These are phyloP conservation scores for Tetragnatha montana DNA, from an alignment of 2,888 invertebrate species.

Conservation along the genomic window DNA sequence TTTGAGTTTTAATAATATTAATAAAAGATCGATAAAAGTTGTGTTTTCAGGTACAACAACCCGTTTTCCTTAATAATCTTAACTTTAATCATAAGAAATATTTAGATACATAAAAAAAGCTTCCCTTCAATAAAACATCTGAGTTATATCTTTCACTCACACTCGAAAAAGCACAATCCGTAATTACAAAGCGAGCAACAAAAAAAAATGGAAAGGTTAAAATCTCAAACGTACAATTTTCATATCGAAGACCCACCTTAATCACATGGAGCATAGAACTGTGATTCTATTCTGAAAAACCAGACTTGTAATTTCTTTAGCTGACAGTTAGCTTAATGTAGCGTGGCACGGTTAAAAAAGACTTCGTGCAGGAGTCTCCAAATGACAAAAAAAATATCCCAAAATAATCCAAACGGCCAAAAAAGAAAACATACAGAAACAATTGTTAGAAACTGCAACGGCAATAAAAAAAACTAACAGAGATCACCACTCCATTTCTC, in stretches of 20 bases:
- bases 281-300: not conserved
- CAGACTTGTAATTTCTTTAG: conserved; percentile 4
- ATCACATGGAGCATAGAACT: not conserved
- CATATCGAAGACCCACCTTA: not conserved
- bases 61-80: too few relatives aligned
- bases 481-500: not conserved
- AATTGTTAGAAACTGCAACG: not conserved
- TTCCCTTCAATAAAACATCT: too few relatives aligned
- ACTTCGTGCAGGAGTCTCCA: not conserved
- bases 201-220: not conserved
- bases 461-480: not conserved
- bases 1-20: too few relatives aligned
- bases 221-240: not conserved
- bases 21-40: too few relatives aligned
- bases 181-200: too few relatives aligned
- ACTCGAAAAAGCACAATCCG: too few relatives aligned
- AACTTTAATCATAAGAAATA: too few relatives aligned
- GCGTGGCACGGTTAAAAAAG: conserved; percentile 29
- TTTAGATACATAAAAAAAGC: too few relatives aligned
- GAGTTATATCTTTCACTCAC: too few relatives aligned
- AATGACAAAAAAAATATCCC: conserved; percentile 2
- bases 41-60: too few relatives aligned
- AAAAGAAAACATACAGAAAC: not conserved
- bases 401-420: not conserved
- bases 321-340: conserved; percentile 50